Conservation (phyloP, 2,113 vertebrate species). For the Antennarius striatus region DNA sequence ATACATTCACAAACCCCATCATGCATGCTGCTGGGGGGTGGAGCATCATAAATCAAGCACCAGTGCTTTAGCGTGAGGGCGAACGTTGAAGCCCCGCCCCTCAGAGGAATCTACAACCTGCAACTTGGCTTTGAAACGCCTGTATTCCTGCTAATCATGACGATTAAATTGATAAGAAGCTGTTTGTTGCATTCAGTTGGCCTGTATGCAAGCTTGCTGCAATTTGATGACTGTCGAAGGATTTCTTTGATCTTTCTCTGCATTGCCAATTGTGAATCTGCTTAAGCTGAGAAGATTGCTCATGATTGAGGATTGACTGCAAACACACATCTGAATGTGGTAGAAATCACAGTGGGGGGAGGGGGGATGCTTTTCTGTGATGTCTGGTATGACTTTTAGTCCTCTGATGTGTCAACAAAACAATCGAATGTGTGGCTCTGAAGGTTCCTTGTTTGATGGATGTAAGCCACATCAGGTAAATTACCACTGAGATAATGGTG, state of each 20-base stretch:
- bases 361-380: slow-evolving; percentile 39
- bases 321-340: slow-evolving; percentile 1
- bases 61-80: slow-evolving; percentile 78
- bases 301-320: slow-evolving; percentile 9
- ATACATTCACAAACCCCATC: slow-evolving; percentile 73
- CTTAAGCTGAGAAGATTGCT: background rate
- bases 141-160: slow-evolving; percentile 20
- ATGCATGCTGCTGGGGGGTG: slow-evolving; percentile 83
- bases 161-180: slow-evolving; percentile 5
- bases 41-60: slow-evolving; percentile 76
- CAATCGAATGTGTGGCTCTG: slow-evolving; percentile 54
- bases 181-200: background rate
- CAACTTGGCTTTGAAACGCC: slow-evolving; percentile 51
- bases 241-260: slow-evolving; percentile 28
- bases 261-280: slow-evolving; percentile 36
- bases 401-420: slow-evolving; percentile 52
- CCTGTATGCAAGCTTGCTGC: background rate
- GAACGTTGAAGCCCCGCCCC: slow-evolving; percentile 80
- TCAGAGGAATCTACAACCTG: slow-evolving; percentile 54
- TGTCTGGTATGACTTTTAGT: slow-evolving; percentile 41
- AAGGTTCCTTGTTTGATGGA: slow-evolving; percentile 51
- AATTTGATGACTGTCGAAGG: slow-evolving; percentile 15
- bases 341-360: slow-evolving; percentile 11
- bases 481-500: slow-evolving; percentile 73
- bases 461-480: slow-evolving; percentile 56